Evolutionary conservation across 1,140 invertebrate species (phyloP).

Genomic region (Drosophila ambigua): DNA sequence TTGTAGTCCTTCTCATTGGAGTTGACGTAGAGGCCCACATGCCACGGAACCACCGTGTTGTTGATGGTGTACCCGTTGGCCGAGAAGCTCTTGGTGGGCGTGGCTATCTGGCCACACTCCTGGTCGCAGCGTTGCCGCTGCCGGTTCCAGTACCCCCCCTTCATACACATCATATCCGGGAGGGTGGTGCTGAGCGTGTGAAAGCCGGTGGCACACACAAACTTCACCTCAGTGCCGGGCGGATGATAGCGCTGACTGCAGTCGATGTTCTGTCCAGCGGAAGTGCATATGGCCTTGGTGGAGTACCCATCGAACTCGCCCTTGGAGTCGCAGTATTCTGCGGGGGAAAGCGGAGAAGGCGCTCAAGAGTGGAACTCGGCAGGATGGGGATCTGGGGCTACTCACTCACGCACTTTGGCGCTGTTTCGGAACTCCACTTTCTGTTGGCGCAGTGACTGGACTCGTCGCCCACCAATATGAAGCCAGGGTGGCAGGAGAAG

Average conservation of each 20-base stretch:
- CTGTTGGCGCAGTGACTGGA: slow-evolving; percentile 47
- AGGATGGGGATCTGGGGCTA: background rate
- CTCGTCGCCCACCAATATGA: slow-evolving; percentile 37
- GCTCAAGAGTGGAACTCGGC: background rate
- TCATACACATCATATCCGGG: slow-evolving; percentile 50
- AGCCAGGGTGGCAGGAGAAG: slow-evolving; percentile 51
- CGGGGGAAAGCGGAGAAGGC: background rate
- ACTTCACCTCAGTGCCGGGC: slow-evolving; percentile 59
- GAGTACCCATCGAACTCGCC: slow-evolving; percentile 58
- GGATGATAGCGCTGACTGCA: slow-evolving; percentile 47
- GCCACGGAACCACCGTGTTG: slow-evolving; percentile 85
- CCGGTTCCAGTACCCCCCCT: slow-evolving; percentile 55
- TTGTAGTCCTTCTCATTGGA: slow-evolving; percentile 54
- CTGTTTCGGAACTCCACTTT: slow-evolving; percentile 42
- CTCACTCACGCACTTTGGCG: slow-evolving; percentile 69
- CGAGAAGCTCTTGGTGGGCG: slow-evolving; percentile 56
- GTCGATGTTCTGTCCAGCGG: slow-evolving; percentile 39
- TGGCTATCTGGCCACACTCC: slow-evolving; percentile 66
- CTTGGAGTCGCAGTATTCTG: slow-evolving; percentile 56
- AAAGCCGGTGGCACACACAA: slow-evolving; percentile 63
- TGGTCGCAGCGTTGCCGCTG: slow-evolving; percentile 49
- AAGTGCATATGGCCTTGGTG: slow-evolving; percentile 44
- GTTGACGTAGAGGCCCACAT: slow-evolving; percentile 85
- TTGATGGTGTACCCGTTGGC: slow-evolving; percentile 48
- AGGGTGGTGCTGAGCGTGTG: slow-evolving; percentile 6